Evolutionary conservation across 1,140 invertebrate genomes (phyloP).

Genomic region (Cotesia chilonis): DNA sequence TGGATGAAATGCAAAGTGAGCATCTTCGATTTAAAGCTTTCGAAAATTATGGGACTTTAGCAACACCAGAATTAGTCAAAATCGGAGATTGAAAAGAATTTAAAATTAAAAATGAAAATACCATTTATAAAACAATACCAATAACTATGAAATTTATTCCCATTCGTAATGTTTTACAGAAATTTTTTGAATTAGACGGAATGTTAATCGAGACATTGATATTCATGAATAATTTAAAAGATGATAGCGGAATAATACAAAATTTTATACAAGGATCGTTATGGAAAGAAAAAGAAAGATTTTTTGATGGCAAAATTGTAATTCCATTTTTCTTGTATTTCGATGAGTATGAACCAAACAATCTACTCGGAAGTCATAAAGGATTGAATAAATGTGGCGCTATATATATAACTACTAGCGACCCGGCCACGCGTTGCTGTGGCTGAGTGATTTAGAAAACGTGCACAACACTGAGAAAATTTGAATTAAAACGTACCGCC

Average conservation of each 20-base stretch:
- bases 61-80: slow-evolving; percentile 31
- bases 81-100: slow-evolving; percentile 10
- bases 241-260: slow-evolving; percentile 34
- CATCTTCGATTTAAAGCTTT: slow-evolving; percentile 35
- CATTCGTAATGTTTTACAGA: slow-evolving; percentile 26
- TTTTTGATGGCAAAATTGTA: slow-evolving; percentile 42
- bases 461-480: too few species aligned
- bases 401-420: slow-evolving; percentile 46
- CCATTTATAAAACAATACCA: slow-evolving; percentile 11
- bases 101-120: not conserved
- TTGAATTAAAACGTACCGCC: too few species aligned
- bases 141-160: slow-evolving; percentile 18
- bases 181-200: slow-evolving; percentile 29
- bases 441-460: too few species aligned
- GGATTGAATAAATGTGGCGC: slow-evolving; percentile 49
- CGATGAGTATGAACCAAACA: slow-evolving; percentile 40
- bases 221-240: slow-evolving; percentile 12
- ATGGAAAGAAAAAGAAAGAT: slow-evolving; percentile 41
- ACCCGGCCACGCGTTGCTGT: too few species aligned
- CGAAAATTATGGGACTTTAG: slow-evolving; percentile 35
- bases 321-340: slow-evolving; percentile 49
- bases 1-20: slow-evolving; percentile 33
- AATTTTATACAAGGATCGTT: slow-evolving; percentile 50
- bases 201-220: slow-evolving; percentile 3
- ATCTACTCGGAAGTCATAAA: slow-evolving; percentile 43